Base-by-base conservation (phyloP, 2,113 vertebrate species). In the Serinus canaria region DNA sequence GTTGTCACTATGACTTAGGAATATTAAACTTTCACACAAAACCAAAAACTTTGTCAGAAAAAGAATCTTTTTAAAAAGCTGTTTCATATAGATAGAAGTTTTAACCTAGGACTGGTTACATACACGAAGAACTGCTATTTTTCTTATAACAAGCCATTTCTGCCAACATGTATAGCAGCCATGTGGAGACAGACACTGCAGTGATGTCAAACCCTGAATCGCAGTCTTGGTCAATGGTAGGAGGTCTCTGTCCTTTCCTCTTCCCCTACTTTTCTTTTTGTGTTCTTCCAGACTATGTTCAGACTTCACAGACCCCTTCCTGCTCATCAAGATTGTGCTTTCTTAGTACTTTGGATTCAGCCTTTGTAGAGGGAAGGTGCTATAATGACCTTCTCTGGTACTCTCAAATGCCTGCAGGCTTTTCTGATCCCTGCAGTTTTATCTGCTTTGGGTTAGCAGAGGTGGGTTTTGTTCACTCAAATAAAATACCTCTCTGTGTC, bases 11-110 rank as follows among this genome's bases (percentile, higher is more conserved):
- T 50, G 30, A 83, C 17, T 69, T 80, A 35, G 81, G 47, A 83
- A 68, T 80, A 90, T 94, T 94, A 96, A 95, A 96, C 23, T 87
- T 90, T 64, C 44, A 60, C 52, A 87, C 6, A 77, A 90, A 94
- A 77, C 16, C 7, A 81, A 89, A 67, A 25, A 3, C 25, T 41
- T 72, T 82, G 60, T 95, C 52, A 37, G 39, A 76, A 83, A 50
- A 84, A 82, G 46, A 31, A 35, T 43, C 1, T 41, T 56, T 67
- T 68, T 11, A 11, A 4, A 77, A 47, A 13, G 74, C 17, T 55
- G 7, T 59, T 60, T 80, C 27, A 5, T 31, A 13, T 13, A 25
- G 16, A 8, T 23, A 22, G 33, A 13, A 31, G 3, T 52, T 87
- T 52, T 83, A 62, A 73, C 25, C 8, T 20, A 17, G 47, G 58